Evolutionary conservation across 2,888 invertebrate species (phyloP).

Genomic region (Rhamphomyia laevipes): DNA sequence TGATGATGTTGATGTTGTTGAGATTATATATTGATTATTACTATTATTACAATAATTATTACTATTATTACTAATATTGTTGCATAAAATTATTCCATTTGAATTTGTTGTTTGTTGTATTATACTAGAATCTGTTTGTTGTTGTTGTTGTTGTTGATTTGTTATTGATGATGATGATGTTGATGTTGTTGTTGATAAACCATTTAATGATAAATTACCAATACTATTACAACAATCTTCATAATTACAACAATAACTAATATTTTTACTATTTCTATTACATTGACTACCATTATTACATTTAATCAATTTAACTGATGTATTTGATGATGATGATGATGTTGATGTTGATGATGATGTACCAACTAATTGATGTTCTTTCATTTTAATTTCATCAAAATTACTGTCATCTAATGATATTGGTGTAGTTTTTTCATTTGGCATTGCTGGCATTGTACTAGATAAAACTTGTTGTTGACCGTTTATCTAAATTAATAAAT

Average conservation of each 20-base stretch:
- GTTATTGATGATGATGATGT: background rate
- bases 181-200: background rate
- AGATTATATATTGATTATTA: background rate
- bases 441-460: conserved; percentile 37
- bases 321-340: background rate
- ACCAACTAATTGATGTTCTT: conserved; percentile 21
- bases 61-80: background rate
- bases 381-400: conserved; percentile 28
- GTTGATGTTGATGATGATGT: conserved; percentile 16
- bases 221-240: background rate
- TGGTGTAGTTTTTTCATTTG: conserved; percentile 35
- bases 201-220: background rate
- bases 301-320: background rate
- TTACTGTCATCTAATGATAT: conserved; percentile 32
- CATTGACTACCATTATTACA: background rate
- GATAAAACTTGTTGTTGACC: conserved; percentile 24
- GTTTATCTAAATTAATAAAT: conserved; percentile 22
- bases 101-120: background rate
- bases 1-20: conserved; percentile 21
- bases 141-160: background rate
- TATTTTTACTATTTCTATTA: background rate
- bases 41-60: background rate
- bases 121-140: background rate
- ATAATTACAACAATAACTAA: too few relatives aligned
- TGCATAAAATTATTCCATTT: too few relatives aligned